Conservation (phyloP, 2,113 vertebrate species). For the Phalacrocorax carbo region DNA sequence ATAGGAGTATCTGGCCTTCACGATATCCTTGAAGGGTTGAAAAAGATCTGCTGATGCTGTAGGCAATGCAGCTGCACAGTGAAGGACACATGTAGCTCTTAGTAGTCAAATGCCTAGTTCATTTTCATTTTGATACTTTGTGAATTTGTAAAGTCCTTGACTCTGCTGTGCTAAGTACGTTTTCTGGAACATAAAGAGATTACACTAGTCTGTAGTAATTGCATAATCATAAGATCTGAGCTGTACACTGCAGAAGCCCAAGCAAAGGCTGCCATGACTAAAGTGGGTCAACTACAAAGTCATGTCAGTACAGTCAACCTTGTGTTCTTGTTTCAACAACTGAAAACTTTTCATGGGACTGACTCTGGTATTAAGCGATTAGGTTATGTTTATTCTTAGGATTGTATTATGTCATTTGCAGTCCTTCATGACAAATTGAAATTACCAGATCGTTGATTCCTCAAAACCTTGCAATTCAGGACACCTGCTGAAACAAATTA, state of each 20-base stretch:
- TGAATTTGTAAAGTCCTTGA: neutral
- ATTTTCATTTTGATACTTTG: neutral
- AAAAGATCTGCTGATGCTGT: neutral
- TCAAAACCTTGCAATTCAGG: neutral
- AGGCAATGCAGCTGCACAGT: neutral
- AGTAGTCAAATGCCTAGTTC: neutral
- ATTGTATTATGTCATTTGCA: neutral
- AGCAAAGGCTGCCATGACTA: neutral
- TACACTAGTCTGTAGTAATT: neutral
- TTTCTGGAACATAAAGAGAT: neutral
- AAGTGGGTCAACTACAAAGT: neutral
- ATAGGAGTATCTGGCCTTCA: neutral
- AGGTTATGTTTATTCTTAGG: neutral
- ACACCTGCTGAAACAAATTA: neutral
- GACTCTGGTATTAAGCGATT: neutral
- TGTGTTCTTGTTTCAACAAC: neutral
- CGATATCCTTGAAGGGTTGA: neutral
- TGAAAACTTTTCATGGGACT: neutral
- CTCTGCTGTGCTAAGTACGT: neutral
- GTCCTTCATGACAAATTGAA: neutral
- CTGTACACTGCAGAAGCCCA: neutral
- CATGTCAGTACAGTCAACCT: neutral
- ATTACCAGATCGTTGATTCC: neutral
- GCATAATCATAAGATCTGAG: neutral
- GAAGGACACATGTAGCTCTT: neutral